Percentiles rank a stretch among this genome's conserved stretches.
Conservation (phyloP, 2,113 vertebrate species). For the Coturnix japonica region DNA sequence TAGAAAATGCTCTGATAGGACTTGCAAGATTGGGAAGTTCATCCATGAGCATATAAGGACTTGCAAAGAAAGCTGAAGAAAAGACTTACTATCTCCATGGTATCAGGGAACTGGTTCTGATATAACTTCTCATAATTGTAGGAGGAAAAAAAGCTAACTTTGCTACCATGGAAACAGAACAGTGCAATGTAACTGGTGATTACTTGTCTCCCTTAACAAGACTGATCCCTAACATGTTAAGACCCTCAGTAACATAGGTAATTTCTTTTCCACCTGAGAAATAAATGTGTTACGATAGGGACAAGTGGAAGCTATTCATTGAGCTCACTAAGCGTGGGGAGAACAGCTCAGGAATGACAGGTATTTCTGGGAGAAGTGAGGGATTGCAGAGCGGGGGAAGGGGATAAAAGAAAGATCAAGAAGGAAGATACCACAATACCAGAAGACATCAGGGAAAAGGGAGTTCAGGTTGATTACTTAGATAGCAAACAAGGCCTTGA, state of each 20-base stretch:
- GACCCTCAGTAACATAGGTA: background rate
- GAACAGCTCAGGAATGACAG: background rate
- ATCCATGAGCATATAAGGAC: background rate
- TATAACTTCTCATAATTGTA: conserved; percentile 38
- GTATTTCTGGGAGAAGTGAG: background rate
- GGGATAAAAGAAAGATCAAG: background rate
- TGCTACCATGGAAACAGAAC: conserved; percentile 54
- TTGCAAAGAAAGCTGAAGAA: conserved; percentile 34
- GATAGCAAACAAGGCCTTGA: background rate
- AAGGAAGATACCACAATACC: background rate
- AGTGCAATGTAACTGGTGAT: background rate
- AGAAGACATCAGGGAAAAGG: background rate
- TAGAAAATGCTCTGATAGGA: background rate
- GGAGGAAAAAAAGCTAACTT: background rate
- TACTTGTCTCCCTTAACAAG: background rate
- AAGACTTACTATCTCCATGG: conserved; percentile 43
- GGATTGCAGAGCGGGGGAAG: background rate
- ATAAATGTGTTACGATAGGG: background rate
- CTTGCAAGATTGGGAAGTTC: background rate
- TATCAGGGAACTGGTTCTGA: conserved; percentile 9
- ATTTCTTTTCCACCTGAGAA: background rate
- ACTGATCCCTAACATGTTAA: background rate
- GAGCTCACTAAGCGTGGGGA: background rate
- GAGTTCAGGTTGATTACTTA: background rate
- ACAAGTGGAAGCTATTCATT: background rate